These are phyloP conservation scores for Lithophane semibrunnea DNA, from an alignment of 2,888 invertebrate species.

Conservation along the genomic window DNA sequence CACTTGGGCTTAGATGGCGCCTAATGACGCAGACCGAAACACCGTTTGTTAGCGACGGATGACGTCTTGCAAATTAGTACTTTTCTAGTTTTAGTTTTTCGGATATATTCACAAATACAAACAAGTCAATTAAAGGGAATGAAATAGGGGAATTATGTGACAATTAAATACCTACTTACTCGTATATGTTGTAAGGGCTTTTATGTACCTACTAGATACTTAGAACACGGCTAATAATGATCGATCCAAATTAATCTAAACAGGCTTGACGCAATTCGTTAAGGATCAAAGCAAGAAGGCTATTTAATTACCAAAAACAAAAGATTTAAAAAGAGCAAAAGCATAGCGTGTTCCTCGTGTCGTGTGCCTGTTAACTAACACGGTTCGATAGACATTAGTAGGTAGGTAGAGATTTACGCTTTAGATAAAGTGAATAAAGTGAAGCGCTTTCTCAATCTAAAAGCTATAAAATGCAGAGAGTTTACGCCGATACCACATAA, in stretches of 20 bases:
- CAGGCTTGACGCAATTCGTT: neutral
- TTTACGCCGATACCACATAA: slow-evolving; percentile 42
- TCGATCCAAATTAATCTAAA: neutral
- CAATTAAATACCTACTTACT: neutral
- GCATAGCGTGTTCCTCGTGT: neutral
- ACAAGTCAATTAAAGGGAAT: slow-evolving; percentile 22
- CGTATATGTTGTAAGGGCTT: neutral
- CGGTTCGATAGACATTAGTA: slow-evolving; percentile 22
- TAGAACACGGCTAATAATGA: neutral
- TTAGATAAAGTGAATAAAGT: slow-evolving; percentile 22
- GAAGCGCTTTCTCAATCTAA: slow-evolving; percentile 17
- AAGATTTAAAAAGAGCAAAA: neutral
- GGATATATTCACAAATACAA: slow-evolving; percentile 8
- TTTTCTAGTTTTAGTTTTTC: slow-evolving; percentile 30
- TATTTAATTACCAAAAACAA: slow-evolving; percentile 5
- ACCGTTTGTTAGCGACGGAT: slow-evolving; percentile 58
- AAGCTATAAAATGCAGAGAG: slow-evolving; percentile 42
- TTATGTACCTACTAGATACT: neutral
- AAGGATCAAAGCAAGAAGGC: neutral
- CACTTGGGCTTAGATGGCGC: slow-evolving; percentile 37
- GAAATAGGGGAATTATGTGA: neutral
- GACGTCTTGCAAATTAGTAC: slow-evolving; percentile 44
- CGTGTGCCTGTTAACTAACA: neutral
- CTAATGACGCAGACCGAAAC: slow-evolving; percentile 51
- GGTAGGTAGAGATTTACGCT: neutral